Base-by-base conservation (phyloP, 2,113 vertebrate genomes). In the Odontophorus gujanensis region DNA sequence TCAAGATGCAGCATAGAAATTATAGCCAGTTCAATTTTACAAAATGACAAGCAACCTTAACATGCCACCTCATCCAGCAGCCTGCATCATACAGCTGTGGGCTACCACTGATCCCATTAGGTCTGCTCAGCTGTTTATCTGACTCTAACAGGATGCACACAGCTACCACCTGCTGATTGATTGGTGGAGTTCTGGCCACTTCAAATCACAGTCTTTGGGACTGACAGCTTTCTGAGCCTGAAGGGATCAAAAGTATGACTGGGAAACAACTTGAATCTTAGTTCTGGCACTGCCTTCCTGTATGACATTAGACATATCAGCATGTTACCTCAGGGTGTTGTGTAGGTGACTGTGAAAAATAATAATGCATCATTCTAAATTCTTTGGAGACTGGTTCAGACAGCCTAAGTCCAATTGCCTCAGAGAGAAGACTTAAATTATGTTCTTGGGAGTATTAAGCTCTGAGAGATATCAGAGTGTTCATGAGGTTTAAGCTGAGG, bases 331-430 rank as follows among this genome's bases (percentile, higher is more conserved):
- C 73, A 63, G 88, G 85, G 73, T 84, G 69, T 69, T 92, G 92
- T 7, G 65, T 96, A 94, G 95, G 95, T 94, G 90, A 91, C 76
- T 84, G 79, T 81, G 90, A 69, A 95, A 93, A 94, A 95, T 83
- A 91, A 84, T 87, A 91, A 83, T 81, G 38, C 58, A 91, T 88
- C 73, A 94, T 78, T 62, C 93, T 75, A 92, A 92, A 94, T 92
- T 78, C 90, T 74, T 79, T 1, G 5, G 61, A 93, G 82, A 84
- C 92, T 81, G 65, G 59, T 75, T 93, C 75, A 78, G 90, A 77
- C 42, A 58, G 69, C 75, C 63, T 74, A 85, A 87, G 72, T 25
- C 50, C 2, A 85, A 89, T 8, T 85, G 89, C 75, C 65, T 82
- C 75, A 67, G 81, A 94, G 71, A 93, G 47, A 77, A 94, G 26